phyloP scores from a whole-genome alignment of 2,113 vertebrate genomes.

The Deroptyus accipitrinus region DNA sequence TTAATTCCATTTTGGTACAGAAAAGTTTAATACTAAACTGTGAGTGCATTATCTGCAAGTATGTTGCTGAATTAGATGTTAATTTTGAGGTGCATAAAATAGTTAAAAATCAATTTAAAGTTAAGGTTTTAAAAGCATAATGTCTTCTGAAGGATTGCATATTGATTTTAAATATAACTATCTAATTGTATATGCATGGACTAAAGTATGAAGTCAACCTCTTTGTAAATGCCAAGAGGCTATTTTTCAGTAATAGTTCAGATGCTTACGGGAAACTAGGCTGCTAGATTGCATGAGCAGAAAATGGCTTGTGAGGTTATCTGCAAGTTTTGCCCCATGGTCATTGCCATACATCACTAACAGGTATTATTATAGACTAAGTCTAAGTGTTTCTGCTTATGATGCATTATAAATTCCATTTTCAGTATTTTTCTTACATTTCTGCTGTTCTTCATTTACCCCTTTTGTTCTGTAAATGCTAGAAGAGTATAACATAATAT shows the following conservation, averaged over 20 bases:
- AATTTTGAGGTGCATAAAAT: conserved; percentile 83
- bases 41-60: conserved; percentile 66
- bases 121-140: conserved; percentile 85
- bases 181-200: conserved; percentile 83
- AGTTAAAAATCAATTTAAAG: conserved; percentile 86
- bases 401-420: conserved; percentile 75
- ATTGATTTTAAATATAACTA: conserved; percentile 88
- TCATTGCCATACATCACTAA: conserved; percentile 79
- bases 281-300: conserved; percentile 72
- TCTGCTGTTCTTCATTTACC: conserved; percentile 49
- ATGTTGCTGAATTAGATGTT: conserved; percentile 77
- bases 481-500: conserved; percentile 44
- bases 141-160: conserved; percentile 83
- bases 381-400: conserved; percentile 79
- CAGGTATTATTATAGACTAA: conserved; percentile 77
- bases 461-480: conserved; percentile 40
- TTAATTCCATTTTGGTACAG: conserved; percentile 5
- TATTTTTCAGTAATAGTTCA: conserved; percentile 84
- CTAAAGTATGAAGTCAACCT: conserved; percentile 84
- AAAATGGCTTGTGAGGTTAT: conserved; percentile 83
- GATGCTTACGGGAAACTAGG: conserved; percentile 81
- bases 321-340: conserved; percentile 83
- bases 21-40: conserved; percentile 59
- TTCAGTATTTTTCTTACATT: conserved; percentile 65
- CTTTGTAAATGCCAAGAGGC: conserved; percentile 84